Percentiles rank a stretch among this genome's conserved stretches.
phyloP scores from a whole-genome alignment of 2,888 invertebrate species.

The Trichopoda pennipes region DNA sequence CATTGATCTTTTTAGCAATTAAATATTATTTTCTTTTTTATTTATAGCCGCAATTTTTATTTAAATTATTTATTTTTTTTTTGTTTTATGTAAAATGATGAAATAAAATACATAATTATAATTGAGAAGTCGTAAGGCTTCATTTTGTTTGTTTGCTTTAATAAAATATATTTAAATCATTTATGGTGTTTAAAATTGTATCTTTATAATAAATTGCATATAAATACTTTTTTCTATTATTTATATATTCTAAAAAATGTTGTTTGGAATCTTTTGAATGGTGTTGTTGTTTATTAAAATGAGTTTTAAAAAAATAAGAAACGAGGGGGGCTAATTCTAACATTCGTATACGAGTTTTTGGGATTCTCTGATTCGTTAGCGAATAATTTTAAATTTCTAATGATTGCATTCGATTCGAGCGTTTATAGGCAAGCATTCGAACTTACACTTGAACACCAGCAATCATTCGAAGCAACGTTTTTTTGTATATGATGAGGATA shows the following conservation, averaged over 20 bases:
- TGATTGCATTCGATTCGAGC: too few species aligned
- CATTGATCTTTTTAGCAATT: too few species aligned
- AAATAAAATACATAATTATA: conserved; percentile 61
- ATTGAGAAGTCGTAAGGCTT: conserved; percentile 31
- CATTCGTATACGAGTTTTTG: too few species aligned
- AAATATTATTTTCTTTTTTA: conserved; percentile 29
- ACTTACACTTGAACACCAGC: too few species aligned
- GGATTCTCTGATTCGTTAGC: too few species aligned
- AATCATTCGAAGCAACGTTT: too few species aligned
- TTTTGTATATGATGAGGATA: too few species aligned
- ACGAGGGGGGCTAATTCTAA: too few species aligned
- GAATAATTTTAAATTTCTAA: too few species aligned
- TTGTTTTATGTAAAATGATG: conserved; percentile 54
- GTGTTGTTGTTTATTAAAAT: conserved; percentile 8
- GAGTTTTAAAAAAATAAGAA: background rate
- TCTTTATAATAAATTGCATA: conserved; percentile 51
- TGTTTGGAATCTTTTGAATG: conserved; percentile 15
- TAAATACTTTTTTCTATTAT: conserved; percentile 30
- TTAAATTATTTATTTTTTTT: conserved; percentile 25
- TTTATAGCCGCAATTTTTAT: conserved; percentile 63
- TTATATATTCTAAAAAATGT: conserved; percentile 22
- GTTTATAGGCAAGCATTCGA: too few species aligned
- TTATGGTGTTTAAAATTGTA: conserved; percentile 46
- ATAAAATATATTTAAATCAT: conserved; percentile 34
- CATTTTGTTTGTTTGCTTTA: conserved; percentile 16